Base-by-base conservation (phyloP, 1,140 invertebrate genomes). In the Hesperophylax magnus region DNA sequence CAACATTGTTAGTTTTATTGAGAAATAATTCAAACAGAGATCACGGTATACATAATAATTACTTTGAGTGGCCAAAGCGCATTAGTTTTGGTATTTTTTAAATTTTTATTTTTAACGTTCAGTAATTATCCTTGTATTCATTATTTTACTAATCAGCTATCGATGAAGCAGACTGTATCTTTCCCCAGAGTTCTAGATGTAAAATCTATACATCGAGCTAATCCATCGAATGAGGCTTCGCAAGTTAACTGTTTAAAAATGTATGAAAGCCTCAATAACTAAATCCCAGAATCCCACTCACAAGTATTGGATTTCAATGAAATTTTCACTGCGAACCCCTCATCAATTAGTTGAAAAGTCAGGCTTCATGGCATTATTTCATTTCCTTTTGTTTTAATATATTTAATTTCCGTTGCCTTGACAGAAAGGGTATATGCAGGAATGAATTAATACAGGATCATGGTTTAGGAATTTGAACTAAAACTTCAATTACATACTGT, bases 141-240 rank as follows among this genome's bases (percentile, higher is more conserved):
- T 27, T 2, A 27, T 5, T 27, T 27, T 27, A 27, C 5, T 27
- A 56, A 15, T 15, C 56, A 22, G 27, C 63, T 31, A 31, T 17
- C 27, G 4, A 22, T 22, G 27, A 67, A 18, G 22, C 22, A 22
- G 22, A 14, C 63, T 67, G 63, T 47, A 47, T 8, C 11, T 47
- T 8, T 47, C 11, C 39, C 11, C 9, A 47, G 39, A 47, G 8
- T 14, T 8, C 39, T 14, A 14, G 17, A 67, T 34, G 39, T 34
- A 67, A 67, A 67, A 67, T 27, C 63, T 67, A 67, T 67, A 27
- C 34, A 67, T 67, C 31, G 7, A 31, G 31, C 58, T 27, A 27
- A 27, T 27, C 63, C 63, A 34, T 27, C 3, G 63, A 67, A 67
- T 67, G 31, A 67, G 27, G 63, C 63, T 27, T 34, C 31, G 24